Percentiles rank a stretch among this genome's conserved stretches.
These are phyloP conservation scores for Hirtodrosophila duncani DNA, from an alignment of 2,888 invertebrate genomes.

Conservation along the genomic window DNA sequence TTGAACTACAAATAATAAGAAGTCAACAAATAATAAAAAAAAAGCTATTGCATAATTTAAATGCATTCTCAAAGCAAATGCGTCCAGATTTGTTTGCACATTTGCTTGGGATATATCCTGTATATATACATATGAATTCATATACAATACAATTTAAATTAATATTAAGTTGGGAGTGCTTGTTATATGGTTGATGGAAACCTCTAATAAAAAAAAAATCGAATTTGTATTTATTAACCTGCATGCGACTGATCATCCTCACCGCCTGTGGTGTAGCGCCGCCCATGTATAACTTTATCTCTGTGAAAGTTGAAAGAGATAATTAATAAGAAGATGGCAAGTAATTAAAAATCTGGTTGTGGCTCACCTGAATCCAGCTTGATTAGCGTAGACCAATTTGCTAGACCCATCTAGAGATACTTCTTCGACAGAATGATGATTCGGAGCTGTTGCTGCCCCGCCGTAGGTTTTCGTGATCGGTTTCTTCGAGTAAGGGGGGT, in stretches of 20 bases:
- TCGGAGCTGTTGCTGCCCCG: conserved; percentile 82
- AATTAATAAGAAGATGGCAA: not conserved
- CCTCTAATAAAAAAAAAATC: not conserved
- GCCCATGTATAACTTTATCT: conserved; percentile 90
- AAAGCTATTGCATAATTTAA: no score
- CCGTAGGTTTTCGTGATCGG: conserved; percentile 85
- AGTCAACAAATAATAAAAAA: no score
- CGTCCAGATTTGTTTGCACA: no score
- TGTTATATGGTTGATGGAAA: no score
- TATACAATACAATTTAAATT: no score
- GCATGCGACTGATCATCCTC: conserved; percentile 89
- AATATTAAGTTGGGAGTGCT: not conserved
- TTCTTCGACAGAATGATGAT: conserved; percentile 88
- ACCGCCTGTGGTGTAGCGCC: conserved; percentile 85
- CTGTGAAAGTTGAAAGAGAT: conserved; percentile 78
- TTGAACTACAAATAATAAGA: no score
- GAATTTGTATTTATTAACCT: conserved; percentile 80
- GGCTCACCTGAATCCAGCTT: conserved; percentile 83
- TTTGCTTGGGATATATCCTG: no score
- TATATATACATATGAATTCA: no score
- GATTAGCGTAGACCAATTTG: conserved; percentile 90
- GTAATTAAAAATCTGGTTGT: no score
- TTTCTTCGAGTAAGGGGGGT: conserved; percentile 92
- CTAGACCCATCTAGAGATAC: conserved; percentile 88
- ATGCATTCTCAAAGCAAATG: no score